Evolutionary conservation across 1,140 invertebrate genomes (phyloP), one percentile per base, ranked within the genome.

Genomic region (Tribolium castaneum): DNA sequence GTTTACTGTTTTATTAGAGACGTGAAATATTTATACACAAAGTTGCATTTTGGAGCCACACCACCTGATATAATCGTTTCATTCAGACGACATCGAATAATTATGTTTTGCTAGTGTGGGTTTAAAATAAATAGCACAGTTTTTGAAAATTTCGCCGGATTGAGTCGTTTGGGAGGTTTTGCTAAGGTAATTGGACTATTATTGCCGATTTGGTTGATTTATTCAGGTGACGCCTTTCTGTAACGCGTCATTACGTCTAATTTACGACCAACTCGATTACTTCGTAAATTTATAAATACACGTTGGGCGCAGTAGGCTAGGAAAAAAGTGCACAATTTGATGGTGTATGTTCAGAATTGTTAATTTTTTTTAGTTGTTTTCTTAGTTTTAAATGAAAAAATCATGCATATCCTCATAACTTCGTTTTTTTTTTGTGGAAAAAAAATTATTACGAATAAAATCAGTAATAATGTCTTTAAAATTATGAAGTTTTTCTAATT

Each of bases 151-250:
- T 52, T 52, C 6, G 16, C 19, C 1, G 19, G n/a, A 9, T 45
- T 6, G 39, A 45, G 39, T 7, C 9, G 39, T 45, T 45, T 9
- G 39, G 39, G 39, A 9, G 39, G 39, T 45, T 45, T 45, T 66
- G 59, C 30, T n/a, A 10, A 66, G 59, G 30, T 66, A 35, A 66
- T 66, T 12, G 12, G 54, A 35, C 25, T 9, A 66, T 66, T 35
- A 66, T 66, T 66, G 59, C 30, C 30, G 30, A 66, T 66, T n/a
- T 30, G 59, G 59, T 14, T 66, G 59, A 66, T 66, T 66, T 66
- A 66, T 66, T 66, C 59, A 25, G 30, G 25, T 66, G 59, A 66
- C 59, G 59, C 59, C 59, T 66, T 66, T 30, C 30, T 35, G 19
- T 2, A 22, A 52, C 30, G 59, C 59, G 34, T 66, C 59, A 66